These are phyloP conservation scores for Indicator indicator DNA, from an alignment of 2,113 vertebrate genomes.

Conservation along the genomic window DNA sequence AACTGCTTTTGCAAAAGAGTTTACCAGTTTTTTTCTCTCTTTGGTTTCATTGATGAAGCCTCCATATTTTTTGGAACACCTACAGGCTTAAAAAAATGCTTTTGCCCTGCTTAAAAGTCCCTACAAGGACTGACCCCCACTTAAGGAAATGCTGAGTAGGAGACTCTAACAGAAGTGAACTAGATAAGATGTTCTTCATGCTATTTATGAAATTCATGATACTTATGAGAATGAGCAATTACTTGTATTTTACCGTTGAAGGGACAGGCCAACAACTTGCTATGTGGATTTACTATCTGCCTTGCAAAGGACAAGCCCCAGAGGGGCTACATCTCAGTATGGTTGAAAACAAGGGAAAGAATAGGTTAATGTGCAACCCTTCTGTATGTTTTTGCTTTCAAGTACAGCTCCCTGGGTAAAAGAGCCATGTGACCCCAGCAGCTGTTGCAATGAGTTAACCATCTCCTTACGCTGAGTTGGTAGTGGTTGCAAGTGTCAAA, in stretches of 20 bases:
- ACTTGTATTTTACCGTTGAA: neutral
- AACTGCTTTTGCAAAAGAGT: conserved; percentile 9
- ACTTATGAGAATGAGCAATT: neutral
- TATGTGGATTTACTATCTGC: neutral
- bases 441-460: neutral
- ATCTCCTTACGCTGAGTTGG: neutral
- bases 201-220: neutral
- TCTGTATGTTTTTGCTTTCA: neutral
- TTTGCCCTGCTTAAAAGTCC: neutral
- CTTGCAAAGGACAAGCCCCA: neutral
- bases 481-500: neutral
- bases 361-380: neutral
- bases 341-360: neutral
- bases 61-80: neutral
- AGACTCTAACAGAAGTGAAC: neutral
- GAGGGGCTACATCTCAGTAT: neutral
- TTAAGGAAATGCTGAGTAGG: neutral
- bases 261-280: neutral
- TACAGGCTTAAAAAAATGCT: neutral
- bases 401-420: neutral
- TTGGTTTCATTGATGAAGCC: neutral
- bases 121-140: fast-evolving
- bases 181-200: neutral
- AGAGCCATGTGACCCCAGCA: neutral
- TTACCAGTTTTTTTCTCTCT: neutral